Evolutionary conservation across 2,888 invertebrate genomes (phyloP).

Genomic region (Cantharis rufa): DNA sequence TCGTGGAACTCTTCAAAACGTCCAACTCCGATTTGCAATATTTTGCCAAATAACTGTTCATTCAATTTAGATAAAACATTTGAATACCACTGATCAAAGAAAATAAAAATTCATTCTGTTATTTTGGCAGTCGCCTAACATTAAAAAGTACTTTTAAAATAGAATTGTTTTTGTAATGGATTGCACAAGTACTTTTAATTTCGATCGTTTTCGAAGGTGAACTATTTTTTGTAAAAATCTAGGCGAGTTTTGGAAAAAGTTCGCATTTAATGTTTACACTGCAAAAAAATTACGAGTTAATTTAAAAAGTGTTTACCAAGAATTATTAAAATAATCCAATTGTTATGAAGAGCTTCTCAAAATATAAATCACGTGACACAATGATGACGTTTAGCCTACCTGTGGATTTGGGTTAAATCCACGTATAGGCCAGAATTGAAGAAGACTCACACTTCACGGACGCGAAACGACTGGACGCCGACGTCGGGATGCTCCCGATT

Average conservation of each 20-base stretch:
- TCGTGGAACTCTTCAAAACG: not conserved
- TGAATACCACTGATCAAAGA: not conserved
- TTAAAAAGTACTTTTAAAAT: not conserved
- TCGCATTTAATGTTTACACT: not conserved
- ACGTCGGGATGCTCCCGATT: slow-evolving; percentile 32
- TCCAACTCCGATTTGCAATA: not conserved
- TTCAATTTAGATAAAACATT: not conserved
- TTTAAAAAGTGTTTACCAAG: not conserved
- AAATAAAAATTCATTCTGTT: not conserved
- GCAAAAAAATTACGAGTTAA: not conserved
- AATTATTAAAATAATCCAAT: not conserved
- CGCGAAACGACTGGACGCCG: slow-evolving; percentile 48
- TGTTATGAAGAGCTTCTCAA: not conserved
- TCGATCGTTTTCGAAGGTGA: not conserved
- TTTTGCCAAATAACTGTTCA: not conserved
- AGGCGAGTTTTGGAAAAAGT: too few species aligned
- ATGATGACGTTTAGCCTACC: slow-evolving; percentile 46
- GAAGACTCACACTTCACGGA: slow-evolving; percentile 49
- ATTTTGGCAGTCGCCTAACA: not conserved
- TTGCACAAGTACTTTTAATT: not conserved
- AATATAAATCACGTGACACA: slow-evolving; percentile 4
- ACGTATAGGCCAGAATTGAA: slow-evolving; percentile 44
- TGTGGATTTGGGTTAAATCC: slow-evolving; percentile 50
- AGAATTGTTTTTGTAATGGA: not conserved
- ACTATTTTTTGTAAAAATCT: not conserved